Conservation (phyloP, 2,797 vertebrate genomes). For the Geotria australis region DNA sequence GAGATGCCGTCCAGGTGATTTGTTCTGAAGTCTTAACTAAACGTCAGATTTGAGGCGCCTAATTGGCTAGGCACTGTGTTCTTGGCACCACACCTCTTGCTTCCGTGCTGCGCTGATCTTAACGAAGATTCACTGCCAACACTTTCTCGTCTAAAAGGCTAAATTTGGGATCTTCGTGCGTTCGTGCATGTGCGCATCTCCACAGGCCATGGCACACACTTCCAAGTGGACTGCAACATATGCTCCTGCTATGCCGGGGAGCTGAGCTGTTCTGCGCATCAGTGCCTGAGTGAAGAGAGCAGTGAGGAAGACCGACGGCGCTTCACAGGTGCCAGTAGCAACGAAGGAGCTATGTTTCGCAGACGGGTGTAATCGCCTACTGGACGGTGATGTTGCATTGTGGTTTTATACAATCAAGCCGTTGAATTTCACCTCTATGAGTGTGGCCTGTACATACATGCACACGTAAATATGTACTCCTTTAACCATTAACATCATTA, state of each 20-base stretch:
- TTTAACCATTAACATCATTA: too few relatives aligned
- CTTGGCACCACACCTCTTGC: neutral
- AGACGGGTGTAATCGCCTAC: too few relatives aligned
- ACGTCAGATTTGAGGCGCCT: neutral
- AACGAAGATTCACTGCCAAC: too few relatives aligned
- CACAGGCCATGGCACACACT: conserved; percentile 44
- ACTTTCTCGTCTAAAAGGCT: too few relatives aligned
- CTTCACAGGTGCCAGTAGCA: conserved; percentile 28
- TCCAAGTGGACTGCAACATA: conserved; percentile 43
- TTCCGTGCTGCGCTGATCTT: neutral
- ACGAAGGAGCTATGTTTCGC: neutral
- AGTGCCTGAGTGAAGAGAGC: conserved; percentile 26
- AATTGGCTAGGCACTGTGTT: neutral
- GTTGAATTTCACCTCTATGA: neutral
- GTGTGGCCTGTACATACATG: neutral
- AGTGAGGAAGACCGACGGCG: conserved; percentile 25
- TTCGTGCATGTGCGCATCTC: neutral
- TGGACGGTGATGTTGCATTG: too few relatives aligned
- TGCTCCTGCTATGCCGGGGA: conserved; percentile 67
- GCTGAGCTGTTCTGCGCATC: conserved; percentile 37
- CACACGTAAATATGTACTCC: neutral
- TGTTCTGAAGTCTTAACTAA: neutral
- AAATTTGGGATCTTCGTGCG: too few relatives aligned
- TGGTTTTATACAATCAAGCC: neutral
- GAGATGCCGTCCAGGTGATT: neutral